Conservation (phyloP, 2,888 invertebrate genomes). For the Nymphalis urticae region DNA sequence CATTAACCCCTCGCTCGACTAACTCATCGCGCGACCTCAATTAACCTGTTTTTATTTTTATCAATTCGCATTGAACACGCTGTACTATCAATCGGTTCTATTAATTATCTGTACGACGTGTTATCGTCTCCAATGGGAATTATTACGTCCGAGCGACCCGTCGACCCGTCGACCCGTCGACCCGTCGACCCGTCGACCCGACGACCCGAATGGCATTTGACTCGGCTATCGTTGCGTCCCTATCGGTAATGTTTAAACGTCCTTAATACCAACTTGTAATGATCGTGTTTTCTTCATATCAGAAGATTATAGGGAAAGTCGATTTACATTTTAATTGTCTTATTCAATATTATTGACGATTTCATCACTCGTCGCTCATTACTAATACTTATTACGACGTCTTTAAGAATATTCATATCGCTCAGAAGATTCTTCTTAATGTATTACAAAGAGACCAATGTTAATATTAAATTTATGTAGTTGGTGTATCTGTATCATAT, state of each 20-base stretch:
- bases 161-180: constrained; percentile 17
- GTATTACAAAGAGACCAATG: no score
- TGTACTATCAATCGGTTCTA: constrained; percentile 19
- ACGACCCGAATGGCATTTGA: constrained; percentile 17
- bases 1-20: constrained; percentile 20
- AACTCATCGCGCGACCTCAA: constrained; percentile 17
- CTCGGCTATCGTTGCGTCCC: constrained; percentile 15
- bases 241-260: constrained; percentile 30
- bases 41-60: constrained; percentile 25
- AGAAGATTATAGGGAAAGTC: constrained; percentile 31
- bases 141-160: constrained; percentile 27
- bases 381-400: background rate
- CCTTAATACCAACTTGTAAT: constrained; percentile 25
- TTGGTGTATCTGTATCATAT: no score
- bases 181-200: constrained; percentile 19
- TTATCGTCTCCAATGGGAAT: constrained; percentile 17
- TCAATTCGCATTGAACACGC: constrained; percentile 20
- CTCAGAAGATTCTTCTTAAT: no score
- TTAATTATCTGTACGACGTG: constrained; percentile 12
- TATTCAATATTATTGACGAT: constrained; percentile 13
- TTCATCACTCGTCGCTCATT: constrained; percentile 17
- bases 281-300: constrained; percentile 27
- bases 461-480: no score
- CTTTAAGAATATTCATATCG: no score
- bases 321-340: constrained; percentile 16